These are phyloP conservation scores for Micrasema minimum DNA, from an alignment of 1,140 invertebrate species.

Conservation along the genomic window DNA sequence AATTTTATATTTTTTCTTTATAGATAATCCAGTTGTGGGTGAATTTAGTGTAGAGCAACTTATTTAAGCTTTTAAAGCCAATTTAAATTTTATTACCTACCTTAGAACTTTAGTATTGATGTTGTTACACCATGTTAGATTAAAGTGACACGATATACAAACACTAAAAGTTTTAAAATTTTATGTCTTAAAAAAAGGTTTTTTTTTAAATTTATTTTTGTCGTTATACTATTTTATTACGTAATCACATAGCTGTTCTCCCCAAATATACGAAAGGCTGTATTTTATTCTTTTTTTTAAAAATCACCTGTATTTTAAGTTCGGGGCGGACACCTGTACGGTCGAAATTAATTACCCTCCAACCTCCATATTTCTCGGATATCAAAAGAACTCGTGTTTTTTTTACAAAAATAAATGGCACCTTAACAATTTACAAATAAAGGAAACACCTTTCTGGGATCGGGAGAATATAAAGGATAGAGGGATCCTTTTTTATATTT, in stretches of 20 bases:
- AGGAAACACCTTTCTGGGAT: conserved; percentile 39
- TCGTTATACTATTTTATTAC: no score
- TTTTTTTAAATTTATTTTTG: no score
- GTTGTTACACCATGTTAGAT: no score
- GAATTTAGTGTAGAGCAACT: no score
- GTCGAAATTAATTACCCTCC: conserved; percentile 26
- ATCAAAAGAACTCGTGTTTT: conserved; percentile 34
- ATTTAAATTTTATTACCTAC: no score
- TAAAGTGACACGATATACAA: no score
- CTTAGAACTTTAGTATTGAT: no score
- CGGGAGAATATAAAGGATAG: conserved; percentile 7
- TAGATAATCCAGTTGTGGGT: no score
- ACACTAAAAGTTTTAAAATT: no score
- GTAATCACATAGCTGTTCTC: not conserved
- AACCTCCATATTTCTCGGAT: conserved; percentile 35
- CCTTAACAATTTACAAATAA: conserved; percentile 44
- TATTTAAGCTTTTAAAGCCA: no score
- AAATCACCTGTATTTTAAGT: conserved; percentile 31
- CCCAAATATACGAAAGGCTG: not conserved
- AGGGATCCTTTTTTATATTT: conserved; percentile 20
- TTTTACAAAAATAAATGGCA: conserved; percentile 40
- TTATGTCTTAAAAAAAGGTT: no score
- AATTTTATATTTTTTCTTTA: no score
- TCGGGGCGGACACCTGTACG: conserved; percentile 32
- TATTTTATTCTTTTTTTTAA: conserved; percentile 10